Evolutionary conservation across 2,797 vertebrate species (phyloP).

Genomic region (Fundulus diaphanus): DNA sequence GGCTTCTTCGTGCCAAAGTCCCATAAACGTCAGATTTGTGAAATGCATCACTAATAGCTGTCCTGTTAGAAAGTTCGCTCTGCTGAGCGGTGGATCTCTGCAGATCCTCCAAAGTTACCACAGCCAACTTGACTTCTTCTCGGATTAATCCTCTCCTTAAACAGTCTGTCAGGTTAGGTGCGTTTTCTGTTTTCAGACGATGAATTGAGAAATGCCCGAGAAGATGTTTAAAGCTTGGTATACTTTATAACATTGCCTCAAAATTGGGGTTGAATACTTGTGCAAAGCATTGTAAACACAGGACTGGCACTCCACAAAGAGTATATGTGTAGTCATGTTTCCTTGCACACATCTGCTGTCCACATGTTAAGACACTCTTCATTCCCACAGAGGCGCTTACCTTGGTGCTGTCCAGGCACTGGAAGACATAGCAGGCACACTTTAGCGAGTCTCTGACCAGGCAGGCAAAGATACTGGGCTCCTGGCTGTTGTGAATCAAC

Average conservation of each 20-base stretch:
- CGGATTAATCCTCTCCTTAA: not conserved
- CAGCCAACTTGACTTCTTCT: not conserved
- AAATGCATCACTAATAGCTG: not conserved
- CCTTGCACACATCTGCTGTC: not conserved
- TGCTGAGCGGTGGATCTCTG: not conserved
- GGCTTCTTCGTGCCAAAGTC: not conserved
- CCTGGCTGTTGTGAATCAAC: slow-evolving; percentile 93
- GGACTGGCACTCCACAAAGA: not conserved
- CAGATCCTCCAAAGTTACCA: not conserved
- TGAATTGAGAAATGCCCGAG: not conserved
- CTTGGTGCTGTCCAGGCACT: slow-evolving; percentile 81
- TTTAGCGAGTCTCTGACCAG: slow-evolving; percentile 80
- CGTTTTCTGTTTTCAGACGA: not conserved
- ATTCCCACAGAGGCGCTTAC: slow-evolving; percentile 43
- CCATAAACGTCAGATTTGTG: not conserved
- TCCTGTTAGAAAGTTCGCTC: not conserved
- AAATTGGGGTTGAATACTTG: not conserved
- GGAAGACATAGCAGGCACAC: slow-evolving; percentile 92
- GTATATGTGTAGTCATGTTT: not conserved
- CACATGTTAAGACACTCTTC: not conserved
- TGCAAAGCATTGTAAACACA: no score
- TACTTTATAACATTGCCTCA: not conserved
- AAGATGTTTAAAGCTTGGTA: not conserved
- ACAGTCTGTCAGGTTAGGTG: not conserved
- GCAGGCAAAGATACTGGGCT: slow-evolving; percentile 92